phyloP scores from a whole-genome alignment of 2,888 invertebrate genomes.

The Rhyacophila evoluta region DNA sequence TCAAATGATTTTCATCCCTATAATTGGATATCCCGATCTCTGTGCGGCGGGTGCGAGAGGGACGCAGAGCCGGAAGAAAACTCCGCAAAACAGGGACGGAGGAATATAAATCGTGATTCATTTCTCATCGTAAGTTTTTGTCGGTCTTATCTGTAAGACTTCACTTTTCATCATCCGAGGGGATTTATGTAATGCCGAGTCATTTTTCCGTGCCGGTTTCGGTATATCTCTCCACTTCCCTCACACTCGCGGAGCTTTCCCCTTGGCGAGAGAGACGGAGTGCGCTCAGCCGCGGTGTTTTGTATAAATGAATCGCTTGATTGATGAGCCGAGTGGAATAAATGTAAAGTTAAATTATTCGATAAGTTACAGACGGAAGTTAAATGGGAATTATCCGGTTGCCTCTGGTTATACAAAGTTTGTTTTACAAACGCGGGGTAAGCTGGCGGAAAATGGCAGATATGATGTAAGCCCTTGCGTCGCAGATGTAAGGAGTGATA shows the following conservation, averaged over 20 bases:
- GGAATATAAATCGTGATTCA: conserved; percentile 72
- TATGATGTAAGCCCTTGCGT: conserved; percentile 5
- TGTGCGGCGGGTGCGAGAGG: conserved; percentile 38
- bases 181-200: conserved; percentile 74
- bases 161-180: conserved; percentile 74
- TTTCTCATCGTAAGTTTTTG: conserved; percentile 74
- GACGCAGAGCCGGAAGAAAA: conserved; percentile 36
- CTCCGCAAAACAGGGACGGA: conserved; percentile 58
- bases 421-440: conserved; percentile 52
- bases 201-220: conserved; percentile 72
- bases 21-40: not conserved
- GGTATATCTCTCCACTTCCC: conserved; percentile 65
- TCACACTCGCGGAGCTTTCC: conserved; percentile 55
- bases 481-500: conserved; percentile 17
- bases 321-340: conserved; percentile 74
- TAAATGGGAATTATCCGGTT: conserved; percentile 73
- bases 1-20: not conserved
- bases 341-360: conserved; percentile 74
- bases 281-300: conserved; percentile 51
- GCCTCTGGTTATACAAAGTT: conserved; percentile 62
- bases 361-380: conserved; percentile 73
- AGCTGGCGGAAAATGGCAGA: conserved; percentile 32
- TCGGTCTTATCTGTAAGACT: conserved; percentile 74
- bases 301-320: conserved; percentile 63
- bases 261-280: conserved; percentile 61